Base-by-base conservation (phyloP, 2,888 invertebrate species). In the Parapristionchus giblindavisi region DNA sequence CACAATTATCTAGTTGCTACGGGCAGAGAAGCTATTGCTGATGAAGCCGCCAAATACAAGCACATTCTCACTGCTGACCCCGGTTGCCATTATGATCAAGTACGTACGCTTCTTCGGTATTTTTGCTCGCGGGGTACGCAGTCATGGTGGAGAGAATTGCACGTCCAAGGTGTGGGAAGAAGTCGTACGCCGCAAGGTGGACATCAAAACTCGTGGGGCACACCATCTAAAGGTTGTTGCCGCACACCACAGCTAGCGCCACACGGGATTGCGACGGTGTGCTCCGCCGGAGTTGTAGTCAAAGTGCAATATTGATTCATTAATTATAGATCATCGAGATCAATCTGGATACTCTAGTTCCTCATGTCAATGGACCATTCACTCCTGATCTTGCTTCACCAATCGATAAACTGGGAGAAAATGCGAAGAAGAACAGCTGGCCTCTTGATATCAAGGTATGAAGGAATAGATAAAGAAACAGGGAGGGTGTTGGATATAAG, bases 281-380 rank as follows among this genome's bases (percentile, higher is more conserved):
- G n/a, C n/a, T n/a, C n/a, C n/a, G n/a, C n/a, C n/a, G n/a, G n/a
- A n/a, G n/a, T n/a, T n/a, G n/a, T n/a, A n/a, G n/a, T n/a, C n/a
- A n/a, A n/a, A n/a, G n/a, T n/a, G n/a, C n/a, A n/a, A n/a, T n/a
- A n/a, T n/a, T n/a, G n/a, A n/a, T n/a, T n/a, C 8, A 56, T 11
- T 17, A 17, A 58, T 75, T 81, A 43, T 71, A 85, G 90, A 90
- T 91, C 3, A 91, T 99, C 88, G 97, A 99, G 89, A 92, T 99
- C 87, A 93, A 99, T 90, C 91, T 99, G 68, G 92, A 93, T 78
- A 87, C 90, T 71, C 90, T 99, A 86, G 96, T 96, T 88, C 99
- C 99, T 0, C 98, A 99, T 89, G 94, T 99, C 0, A 99, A 99
- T 89, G 99, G 99, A 17, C 99, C 99, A 0, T 99, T 99, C 91